phyloP scores from a whole-genome alignment of 2,888 invertebrate species.

The Brachyptera risi region DNA sequence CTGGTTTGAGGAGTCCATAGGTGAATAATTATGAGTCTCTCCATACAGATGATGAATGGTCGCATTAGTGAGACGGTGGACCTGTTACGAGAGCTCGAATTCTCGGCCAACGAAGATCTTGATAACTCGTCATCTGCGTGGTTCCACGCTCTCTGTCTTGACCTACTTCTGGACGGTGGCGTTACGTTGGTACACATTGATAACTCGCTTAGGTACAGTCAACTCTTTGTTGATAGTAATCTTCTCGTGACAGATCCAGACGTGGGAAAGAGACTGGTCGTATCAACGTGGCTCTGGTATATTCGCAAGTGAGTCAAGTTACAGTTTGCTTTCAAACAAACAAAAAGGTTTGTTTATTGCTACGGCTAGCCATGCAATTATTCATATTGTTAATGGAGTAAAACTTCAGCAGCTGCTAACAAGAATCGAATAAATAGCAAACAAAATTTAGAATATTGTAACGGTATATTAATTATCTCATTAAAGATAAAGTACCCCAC shows the following conservation, averaged over 20 bases:
- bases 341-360: no score
- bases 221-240: neutral
- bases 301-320: constrained; percentile 13
- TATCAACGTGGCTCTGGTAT: constrained; percentile 24
- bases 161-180: constrained; percentile 55
- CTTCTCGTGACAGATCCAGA: constrained; percentile 15
- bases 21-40: neutral
- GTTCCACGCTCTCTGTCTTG: constrained; percentile 57
- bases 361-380: no score
- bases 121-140: constrained; percentile 43
- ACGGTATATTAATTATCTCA: no score
- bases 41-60: constrained; percentile 41
- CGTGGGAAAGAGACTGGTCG: constrained; percentile 8
- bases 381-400: no score
- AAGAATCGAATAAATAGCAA: no score
- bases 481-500: no score
- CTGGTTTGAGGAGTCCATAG: no score
- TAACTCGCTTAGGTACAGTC: neutral
- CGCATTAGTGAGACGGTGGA: constrained; percentile 52
- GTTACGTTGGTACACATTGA: neutral
- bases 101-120: constrained; percentile 38
- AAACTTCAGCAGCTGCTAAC: no score
- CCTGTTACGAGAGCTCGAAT: constrained; percentile 44
- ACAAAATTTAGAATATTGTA: no score
- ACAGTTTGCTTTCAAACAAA: no score